These are phyloP conservation scores for Dipus sagitta DNA, from an alignment of 2,797 vertebrate species.

Conservation along the genomic window DNA sequence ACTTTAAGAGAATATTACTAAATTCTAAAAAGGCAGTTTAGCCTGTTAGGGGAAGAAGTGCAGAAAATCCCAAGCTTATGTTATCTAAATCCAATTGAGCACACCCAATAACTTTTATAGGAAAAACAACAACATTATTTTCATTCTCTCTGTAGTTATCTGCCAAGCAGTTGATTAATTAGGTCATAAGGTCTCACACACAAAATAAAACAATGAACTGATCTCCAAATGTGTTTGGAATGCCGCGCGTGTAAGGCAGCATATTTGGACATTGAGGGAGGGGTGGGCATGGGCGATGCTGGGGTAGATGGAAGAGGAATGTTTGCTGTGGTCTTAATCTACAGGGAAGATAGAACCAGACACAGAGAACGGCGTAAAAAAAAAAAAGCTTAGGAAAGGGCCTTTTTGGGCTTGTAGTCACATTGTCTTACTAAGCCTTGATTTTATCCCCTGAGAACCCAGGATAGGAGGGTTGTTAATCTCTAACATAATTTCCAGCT, in stretches of 20 bases:
- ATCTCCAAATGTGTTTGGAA: neutral
- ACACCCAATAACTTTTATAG: neutral
- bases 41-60: neutral
- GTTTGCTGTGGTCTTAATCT: neutral
- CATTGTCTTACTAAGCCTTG: neutral
- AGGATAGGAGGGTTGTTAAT: neutral
- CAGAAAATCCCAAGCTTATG: conserved; percentile 36
- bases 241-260: neutral
- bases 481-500: conserved; percentile 22
- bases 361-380: neutral
- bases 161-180: neutral
- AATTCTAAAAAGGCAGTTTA: conserved; percentile 1
- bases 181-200: neutral
- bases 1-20: neutral
- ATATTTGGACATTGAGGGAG: neutral
- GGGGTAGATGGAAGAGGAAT: too few relatives aligned
- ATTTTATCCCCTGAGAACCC: neutral
- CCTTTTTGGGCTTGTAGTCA: neutral
- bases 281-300: neutral
- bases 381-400: neutral
- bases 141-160: conserved; percentile 17
- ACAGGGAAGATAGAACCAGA: neutral
- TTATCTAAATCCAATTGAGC: neutral
- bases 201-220: neutral
- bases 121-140: neutral